These are phyloP conservation scores for Eristalis intricaria DNA, from an alignment of 2,888 invertebrate genomes.

Conservation along the genomic window DNA sequence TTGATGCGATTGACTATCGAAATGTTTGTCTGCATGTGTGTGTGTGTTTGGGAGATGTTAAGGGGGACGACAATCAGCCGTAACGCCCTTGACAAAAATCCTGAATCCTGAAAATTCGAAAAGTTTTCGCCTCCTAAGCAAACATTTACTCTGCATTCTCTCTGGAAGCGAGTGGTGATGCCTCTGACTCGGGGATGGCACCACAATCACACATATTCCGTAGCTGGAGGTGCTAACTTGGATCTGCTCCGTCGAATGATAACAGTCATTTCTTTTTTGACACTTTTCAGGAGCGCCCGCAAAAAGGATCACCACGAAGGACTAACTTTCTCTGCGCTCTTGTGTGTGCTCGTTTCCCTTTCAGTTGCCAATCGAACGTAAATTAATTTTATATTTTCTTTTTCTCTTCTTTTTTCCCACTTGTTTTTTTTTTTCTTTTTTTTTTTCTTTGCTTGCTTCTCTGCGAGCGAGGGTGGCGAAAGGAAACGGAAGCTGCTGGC, in stretches of 20 bases:
- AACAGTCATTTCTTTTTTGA: slow-evolving; percentile 71
- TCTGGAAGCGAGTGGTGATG: slow-evolving; percentile 39
- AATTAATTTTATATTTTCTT: slow-evolving; percentile 64
- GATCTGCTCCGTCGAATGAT: slow-evolving; percentile 47
- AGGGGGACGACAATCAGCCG: slow-evolving; percentile 46
- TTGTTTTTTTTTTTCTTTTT: slow-evolving; percentile 7
- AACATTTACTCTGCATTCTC: slow-evolving; percentile 56
- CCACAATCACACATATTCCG: slow-evolving; percentile 5
- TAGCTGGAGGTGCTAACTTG: slow-evolving; percentile 53
- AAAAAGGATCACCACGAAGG: slow-evolving; percentile 44
- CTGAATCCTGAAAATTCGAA: slow-evolving; percentile 67
- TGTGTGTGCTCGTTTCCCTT: slow-evolving; percentile 44
- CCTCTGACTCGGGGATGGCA: slow-evolving; percentile 32
- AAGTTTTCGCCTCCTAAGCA: slow-evolving; percentile 70
- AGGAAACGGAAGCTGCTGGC: slow-evolving; percentile 40
- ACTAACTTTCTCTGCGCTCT: slow-evolving; percentile 39
- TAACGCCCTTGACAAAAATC: slow-evolving; percentile 64
- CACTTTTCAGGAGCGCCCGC: slow-evolving; percentile 62
- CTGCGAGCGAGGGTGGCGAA: not conserved
- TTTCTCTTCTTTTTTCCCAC: not conserved
- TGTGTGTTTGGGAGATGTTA: slow-evolving; percentile 18
- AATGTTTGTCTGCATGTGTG: slow-evolving; percentile 34
- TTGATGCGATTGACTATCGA: slow-evolving; percentile 68
- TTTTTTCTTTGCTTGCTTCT: not conserved
- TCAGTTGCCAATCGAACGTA: slow-evolving; percentile 72